phyloP scores from a whole-genome alignment of 1,140 invertebrate species.

The Monomorium pharaonis region DNA sequence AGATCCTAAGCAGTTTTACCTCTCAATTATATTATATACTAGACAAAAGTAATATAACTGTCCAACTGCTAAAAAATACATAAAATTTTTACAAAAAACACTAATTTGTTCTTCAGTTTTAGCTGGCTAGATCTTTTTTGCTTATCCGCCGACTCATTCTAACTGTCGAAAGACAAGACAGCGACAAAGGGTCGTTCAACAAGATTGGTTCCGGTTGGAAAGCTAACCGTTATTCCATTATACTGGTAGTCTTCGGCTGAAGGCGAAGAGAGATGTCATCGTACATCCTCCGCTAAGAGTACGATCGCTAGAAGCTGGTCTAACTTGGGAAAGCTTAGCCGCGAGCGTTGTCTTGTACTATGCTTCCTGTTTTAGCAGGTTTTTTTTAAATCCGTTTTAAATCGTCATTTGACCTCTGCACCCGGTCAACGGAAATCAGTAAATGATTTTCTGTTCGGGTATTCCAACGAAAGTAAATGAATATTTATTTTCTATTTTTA shows the following conservation, averaged over 20 bases:
- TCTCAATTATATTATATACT: too few species aligned
- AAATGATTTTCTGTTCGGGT: neutral
- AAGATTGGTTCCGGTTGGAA: slow-evolving; percentile 49
- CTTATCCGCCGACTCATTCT: slow-evolving; percentile 30
- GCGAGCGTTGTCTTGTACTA: neutral
- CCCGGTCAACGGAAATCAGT: neutral
- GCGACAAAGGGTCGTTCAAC: slow-evolving; percentile 47
- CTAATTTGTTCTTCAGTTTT: neutral
- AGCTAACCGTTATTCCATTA: slow-evolving; percentile 56
- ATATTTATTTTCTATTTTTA: neutral
- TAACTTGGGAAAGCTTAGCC: slow-evolving; percentile 32
- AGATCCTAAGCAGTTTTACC: too few species aligned
- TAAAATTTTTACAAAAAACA: too few species aligned
- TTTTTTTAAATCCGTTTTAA: slow-evolving; percentile 8
- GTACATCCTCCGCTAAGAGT: slow-evolving; percentile 5
- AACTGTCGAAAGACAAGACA: slow-evolving; percentile 37
- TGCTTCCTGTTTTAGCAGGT: neutral
- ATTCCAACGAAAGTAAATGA: neutral
- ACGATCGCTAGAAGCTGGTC: neutral
- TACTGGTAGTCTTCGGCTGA: slow-evolving; percentile 5
- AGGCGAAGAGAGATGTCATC: slow-evolving; percentile 64
- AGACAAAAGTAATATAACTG: too few species aligned
- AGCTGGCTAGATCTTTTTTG: slow-evolving; percentile 5
- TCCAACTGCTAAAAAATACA: too few species aligned
- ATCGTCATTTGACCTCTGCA: neutral